These are phyloP conservation scores for Rhinolophus sinicus DNA, from an alignment of 2,113 vertebrate species.

Conservation along the genomic window DNA sequence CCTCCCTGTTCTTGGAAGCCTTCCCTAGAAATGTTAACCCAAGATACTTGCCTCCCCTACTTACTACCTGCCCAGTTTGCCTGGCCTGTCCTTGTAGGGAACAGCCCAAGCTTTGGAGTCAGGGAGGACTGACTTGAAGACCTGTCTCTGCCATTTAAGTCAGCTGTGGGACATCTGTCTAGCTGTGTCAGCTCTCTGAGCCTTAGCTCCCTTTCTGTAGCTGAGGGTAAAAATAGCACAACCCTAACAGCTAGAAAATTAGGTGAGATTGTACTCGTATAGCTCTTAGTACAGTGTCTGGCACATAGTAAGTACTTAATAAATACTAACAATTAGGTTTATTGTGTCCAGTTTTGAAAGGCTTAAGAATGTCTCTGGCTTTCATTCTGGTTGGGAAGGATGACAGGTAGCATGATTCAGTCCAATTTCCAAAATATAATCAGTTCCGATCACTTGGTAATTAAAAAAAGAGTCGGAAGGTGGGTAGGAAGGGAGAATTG, in stretches of 20 bases:
- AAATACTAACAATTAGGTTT: background rate
- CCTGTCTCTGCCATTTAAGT: background rate
- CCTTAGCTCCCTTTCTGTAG: background rate
- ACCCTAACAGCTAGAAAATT: background rate
- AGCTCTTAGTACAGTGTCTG: background rate
- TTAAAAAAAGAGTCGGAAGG: background rate
- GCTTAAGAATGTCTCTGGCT: background rate
- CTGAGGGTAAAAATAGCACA: background rate
- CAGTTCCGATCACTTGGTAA: background rate
- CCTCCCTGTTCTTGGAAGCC: background rate
- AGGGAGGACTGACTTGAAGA: background rate
- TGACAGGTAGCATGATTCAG: background rate
- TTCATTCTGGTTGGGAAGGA: background rate
- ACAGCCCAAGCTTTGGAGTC: background rate
- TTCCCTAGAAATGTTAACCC: background rate
- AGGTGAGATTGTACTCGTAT: background rate
- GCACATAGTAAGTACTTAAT: background rate
- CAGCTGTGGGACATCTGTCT: background rate
- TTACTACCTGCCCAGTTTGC: background rate
- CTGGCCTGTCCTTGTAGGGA: background rate
- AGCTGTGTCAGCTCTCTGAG: background rate
- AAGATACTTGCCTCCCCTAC: background rate
- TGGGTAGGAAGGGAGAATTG: background rate
- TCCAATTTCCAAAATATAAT: slow-evolving; percentile 7
- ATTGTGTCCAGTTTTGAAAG: background rate